phyloP scores from a whole-genome alignment of 2,888 invertebrate species.

The Oscheius myriophilus region DNA sequence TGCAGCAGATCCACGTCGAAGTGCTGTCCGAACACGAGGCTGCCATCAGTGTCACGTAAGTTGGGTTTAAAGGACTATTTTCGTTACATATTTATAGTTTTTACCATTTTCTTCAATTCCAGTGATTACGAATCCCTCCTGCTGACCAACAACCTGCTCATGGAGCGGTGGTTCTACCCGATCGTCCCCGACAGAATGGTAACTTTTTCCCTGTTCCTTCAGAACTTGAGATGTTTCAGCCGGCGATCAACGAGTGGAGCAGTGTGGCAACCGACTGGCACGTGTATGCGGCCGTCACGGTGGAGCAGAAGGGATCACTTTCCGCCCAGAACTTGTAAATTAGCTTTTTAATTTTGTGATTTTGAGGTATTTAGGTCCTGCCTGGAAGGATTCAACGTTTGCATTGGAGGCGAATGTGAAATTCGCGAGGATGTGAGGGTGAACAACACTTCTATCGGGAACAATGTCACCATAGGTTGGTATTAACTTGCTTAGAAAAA shows the following conservation, averaged over 20 bases:
- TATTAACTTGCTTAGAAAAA: neutral
- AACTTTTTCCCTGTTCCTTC: neutral
- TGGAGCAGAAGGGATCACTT: neutral
- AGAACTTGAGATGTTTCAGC: neutral
- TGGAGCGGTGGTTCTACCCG: slow-evolving; percentile 56
- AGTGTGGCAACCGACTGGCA: slow-evolving; percentile 12
- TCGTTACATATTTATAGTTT: neutral
- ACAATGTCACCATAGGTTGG: slow-evolving; percentile 27
- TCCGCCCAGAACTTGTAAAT: slow-evolving; percentile 20
- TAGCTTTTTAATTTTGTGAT: slow-evolving; percentile 1
- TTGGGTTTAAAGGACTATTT: slow-evolving; percentile 1
- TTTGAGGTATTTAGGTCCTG: slow-evolving; percentile 4
- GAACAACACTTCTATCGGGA: slow-evolving; percentile 34
- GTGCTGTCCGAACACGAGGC: slow-evolving; percentile 45
- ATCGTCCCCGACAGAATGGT: slow-evolving; percentile 42
- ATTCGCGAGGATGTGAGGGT: slow-evolving; percentile 26
- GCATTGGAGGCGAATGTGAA: slow-evolving; percentile 28
- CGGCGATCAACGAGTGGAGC: neutral
- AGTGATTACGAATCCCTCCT: slow-evolving; percentile 52
- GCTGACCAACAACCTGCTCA: slow-evolving; percentile 39
- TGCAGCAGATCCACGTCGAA: slow-evolving; percentile 61
- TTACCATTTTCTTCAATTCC: slow-evolving; percentile 19
- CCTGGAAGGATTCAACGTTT: slow-evolving; percentile 29
- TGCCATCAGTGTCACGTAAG: slow-evolving; percentile 9
- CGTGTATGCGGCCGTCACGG: neutral